phyloP scores from a whole-genome alignment of 35 echinoderm and acorn worm species.

The Lytechinus pictus region DNA sequence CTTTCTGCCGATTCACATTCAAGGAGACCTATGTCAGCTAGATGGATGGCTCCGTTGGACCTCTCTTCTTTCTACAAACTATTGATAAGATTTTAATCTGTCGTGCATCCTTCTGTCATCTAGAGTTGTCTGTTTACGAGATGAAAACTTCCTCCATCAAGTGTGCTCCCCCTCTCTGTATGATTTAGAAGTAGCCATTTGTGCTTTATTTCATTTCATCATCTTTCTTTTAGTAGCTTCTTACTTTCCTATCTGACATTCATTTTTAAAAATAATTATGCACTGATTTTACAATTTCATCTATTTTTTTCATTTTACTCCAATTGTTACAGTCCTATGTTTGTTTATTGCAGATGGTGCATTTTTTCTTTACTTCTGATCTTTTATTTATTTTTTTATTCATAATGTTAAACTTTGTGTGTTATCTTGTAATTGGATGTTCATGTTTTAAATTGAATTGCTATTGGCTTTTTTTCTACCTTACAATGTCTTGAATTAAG shows the following conservation, averaged over 20 bases:
- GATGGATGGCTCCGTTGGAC: neutral
- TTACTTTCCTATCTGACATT: neutral
- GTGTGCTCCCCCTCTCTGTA: neutral
- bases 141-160: slow-evolving; percentile 25
- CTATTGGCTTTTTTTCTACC: neutral
- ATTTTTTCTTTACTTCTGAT: neutral
- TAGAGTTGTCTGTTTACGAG: neutral
- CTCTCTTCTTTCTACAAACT: neutral
- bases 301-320: neutral
- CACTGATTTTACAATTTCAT: neutral
- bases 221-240: neutral
- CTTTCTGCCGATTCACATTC: slow-evolving; percentile 43
- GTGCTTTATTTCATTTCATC: neutral
- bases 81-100: neutral
- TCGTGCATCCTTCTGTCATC: neutral
- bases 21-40: neutral
- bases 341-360: neutral
- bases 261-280: neutral
- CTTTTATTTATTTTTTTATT: neutral
- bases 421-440: neutral
- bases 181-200: neutral
- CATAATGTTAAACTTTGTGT: neutral
- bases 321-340: neutral
- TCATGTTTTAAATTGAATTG: neutral
- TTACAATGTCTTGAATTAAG: neutral